Evolutionary conservation across 1,140 invertebrate species (phyloP).

Genomic region (Drosophila quadrilineata): DNA sequence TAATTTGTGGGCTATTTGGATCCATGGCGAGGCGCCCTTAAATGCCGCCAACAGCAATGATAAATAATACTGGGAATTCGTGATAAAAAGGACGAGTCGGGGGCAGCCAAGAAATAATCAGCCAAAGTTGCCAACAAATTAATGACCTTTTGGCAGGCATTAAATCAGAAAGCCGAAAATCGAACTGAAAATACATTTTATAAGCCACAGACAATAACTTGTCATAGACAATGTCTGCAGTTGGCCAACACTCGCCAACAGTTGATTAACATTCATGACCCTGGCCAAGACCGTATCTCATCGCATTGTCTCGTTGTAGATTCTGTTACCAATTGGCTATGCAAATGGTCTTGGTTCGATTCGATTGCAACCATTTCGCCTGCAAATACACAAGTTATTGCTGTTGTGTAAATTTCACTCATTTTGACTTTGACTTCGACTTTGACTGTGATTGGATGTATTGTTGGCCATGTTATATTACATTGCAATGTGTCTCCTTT

Average conservation of each 20-base stretch:
- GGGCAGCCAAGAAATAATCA: too few species aligned
- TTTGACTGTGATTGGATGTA: conserved; percentile 19
- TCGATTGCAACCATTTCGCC: neutral
- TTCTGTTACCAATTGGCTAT: neutral
- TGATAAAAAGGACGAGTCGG: too few species aligned
- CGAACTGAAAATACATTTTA: neutral
- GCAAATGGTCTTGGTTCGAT: neutral
- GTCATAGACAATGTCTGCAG: neutral
- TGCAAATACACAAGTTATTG: neutral
- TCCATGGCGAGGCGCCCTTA: neutral
- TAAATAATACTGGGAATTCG: too few species aligned
- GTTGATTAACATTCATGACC: conserved; percentile 15
- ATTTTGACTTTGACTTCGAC: conserved; percentile 15
- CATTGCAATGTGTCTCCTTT: conserved; percentile 1
- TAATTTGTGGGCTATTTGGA: conserved; percentile 9
- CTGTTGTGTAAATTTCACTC: conserved; percentile 2
- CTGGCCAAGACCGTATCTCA: too few species aligned
- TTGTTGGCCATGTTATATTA: conserved; percentile 11
- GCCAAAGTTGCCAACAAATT: neutral
- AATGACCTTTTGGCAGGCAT: too few species aligned
- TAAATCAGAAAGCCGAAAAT: neutral
- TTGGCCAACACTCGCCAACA: too few species aligned
- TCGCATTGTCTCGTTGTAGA: too few species aligned
- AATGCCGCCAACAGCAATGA: too few species aligned
- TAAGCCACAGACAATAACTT: neutral